These are phyloP conservation scores for Sebastes baramenuke DNA, from an alignment of 2,797 vertebrate genomes.

Conservation along the genomic window DNA sequence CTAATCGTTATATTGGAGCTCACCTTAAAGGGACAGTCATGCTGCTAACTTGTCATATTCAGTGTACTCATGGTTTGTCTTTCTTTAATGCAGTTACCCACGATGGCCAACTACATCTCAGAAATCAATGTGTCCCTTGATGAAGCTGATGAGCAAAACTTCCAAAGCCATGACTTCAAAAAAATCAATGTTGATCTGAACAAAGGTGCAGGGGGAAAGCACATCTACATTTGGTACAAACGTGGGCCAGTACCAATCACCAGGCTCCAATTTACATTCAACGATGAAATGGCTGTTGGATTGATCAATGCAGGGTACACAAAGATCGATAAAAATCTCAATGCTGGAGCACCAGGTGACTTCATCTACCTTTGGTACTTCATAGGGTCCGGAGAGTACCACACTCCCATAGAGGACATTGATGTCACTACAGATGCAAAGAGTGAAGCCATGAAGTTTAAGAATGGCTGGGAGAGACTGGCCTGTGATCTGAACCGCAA, in stretches of 20 bases:
- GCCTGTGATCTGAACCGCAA: too few species aligned
- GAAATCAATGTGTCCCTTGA: not conserved
- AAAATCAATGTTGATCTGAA: slow-evolving; percentile 9
- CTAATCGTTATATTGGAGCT: not conserved
- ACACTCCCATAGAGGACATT: too few species aligned
- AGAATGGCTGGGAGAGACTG: too few species aligned
- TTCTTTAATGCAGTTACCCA: not conserved
- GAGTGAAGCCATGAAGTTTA: too few species aligned
- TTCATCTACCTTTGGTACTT: too few species aligned
- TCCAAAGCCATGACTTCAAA: rapidly evolving
- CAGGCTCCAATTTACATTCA: not conserved
- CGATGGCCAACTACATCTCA: not conserved
- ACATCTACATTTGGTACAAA: not conserved
- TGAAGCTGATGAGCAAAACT: rapidly evolving
- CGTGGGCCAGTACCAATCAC: not conserved
- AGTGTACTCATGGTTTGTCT: not conserved
- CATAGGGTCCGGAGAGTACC: too few species aligned
- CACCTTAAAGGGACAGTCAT: not conserved
- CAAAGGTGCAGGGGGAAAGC: rapidly evolving
- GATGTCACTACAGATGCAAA: too few species aligned
- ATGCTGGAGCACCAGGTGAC: rapidly evolving
- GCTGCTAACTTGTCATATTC: not conserved
- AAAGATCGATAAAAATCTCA: not conserved
- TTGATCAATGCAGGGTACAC: not conserved
- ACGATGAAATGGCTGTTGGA: rapidly evolving